phyloP scores from a whole-genome alignment of 2,888 invertebrate genomes.

The Brenthis hecate region DNA sequence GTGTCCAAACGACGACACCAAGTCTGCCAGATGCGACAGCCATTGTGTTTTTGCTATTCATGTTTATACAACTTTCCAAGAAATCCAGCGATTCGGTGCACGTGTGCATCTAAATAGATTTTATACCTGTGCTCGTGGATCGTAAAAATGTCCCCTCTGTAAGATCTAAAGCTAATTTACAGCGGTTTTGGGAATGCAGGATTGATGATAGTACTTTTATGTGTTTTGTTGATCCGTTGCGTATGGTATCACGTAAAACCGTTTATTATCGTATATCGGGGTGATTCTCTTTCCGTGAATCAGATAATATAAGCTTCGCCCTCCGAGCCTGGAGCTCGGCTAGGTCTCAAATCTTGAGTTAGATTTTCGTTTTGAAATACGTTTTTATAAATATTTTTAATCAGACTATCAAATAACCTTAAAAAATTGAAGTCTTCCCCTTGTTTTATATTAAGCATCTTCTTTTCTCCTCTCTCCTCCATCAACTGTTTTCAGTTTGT shows the following conservation, averaged over 20 bases:
- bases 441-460: too few relatives aligned
- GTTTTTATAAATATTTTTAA: neutral
- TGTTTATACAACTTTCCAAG: constrained; percentile 50
- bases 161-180: constrained; percentile 28
- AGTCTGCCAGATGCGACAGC: constrained; percentile 70
- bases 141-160: constrained; percentile 33
- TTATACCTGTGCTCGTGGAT: constrained; percentile 56
- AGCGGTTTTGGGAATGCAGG: constrained; percentile 24
- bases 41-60: constrained; percentile 52
- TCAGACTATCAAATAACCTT: too few relatives aligned
- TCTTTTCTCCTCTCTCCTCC: too few relatives aligned
- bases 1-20: constrained; percentile 62
- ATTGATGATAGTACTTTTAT: constrained; percentile 26
- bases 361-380: neutral
- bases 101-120: constrained; percentile 54
- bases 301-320: neutral
- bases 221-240: constrained; percentile 9
- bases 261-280: constrained; percentile 5
- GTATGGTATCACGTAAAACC: constrained; percentile 8
- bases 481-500: too few relatives aligned
- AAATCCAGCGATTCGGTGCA: constrained; percentile 57
- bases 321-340: neutral
- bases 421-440: too few relatives aligned
- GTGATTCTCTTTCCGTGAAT: constrained; percentile 8
- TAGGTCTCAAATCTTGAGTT: neutral